Base-by-base conservation (phyloP, 64 coral and sea anemone genomes). In the Montipora cactus region DNA sequence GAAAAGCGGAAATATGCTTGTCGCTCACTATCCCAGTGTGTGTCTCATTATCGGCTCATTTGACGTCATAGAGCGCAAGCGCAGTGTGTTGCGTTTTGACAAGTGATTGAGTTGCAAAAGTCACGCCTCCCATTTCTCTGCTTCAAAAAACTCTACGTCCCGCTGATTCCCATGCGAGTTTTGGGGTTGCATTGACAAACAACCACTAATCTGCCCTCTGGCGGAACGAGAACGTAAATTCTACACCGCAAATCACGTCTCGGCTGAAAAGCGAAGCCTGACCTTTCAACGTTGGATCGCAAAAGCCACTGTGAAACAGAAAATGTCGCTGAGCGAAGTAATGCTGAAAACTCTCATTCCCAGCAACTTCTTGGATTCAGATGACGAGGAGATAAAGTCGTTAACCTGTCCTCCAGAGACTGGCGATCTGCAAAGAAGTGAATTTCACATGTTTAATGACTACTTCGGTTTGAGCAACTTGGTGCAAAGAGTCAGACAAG, bases 361-460 rank as follows among this genome's bases (percentile, higher is more conserved):
- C 44, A 99, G 98, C 77, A 99, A 99, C 87, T 99, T 99, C 89
- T 92, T 99, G 55, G 98, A 99, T 90, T 99, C 98, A 50, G 98
- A 99, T 93, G 98, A 99, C 77, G 98, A 99, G 79, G 98, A 99
- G 95, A 95, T 96, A 92, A 99, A 99, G 86, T 99, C 98, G 95
- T 96, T 99, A 96, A 99, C 95, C 75, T 96, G 95, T 67, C 91
- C 91, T 98, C 91, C 75, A 80, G 92, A 94, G 91, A 98, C 91
- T 64, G 97, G 87, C 69, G 95, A 94, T 91, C 89, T 96, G 73
- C 79, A 96, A 79, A 99, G 96, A 83, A 99, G 76, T 76, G 94
- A 99, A 75, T 99, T 96, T 88, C 96, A 99, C 79, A 96, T 99
- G 98, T 99, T 99, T 88, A 99, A 99, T 90, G 98, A 99, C 74